Percentiles rank a stretch among this genome's conserved stretches.
Conservation (phyloP, 2,888 invertebrate genomes). For the Diaphora mendica region DNA sequence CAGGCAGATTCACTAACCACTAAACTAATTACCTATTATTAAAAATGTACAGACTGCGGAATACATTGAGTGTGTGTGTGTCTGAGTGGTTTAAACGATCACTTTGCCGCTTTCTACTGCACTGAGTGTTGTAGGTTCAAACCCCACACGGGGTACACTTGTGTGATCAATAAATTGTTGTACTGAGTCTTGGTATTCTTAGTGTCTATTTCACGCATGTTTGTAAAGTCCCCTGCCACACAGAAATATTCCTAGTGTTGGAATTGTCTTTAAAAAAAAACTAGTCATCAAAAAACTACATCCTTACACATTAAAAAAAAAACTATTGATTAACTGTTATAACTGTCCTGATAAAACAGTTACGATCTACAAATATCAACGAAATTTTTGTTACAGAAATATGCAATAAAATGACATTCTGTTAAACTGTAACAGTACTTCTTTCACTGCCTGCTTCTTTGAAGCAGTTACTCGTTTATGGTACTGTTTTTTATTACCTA, state of each 20-base stretch:
- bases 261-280: no score
- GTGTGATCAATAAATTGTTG: no score
- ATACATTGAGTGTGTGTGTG: no score
- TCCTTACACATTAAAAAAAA: background rate
- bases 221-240: no score
- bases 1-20: background rate
- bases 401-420: constrained; percentile 47
- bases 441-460: constrained; percentile 42
- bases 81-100: no score
- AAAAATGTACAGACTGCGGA: no score
- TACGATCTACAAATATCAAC: constrained; percentile 22
- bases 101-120: no score
- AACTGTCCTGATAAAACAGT: constrained; percentile 4
- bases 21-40: background rate
- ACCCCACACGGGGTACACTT: no score
- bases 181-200: no score
- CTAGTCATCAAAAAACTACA: background rate
- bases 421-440: constrained; percentile 48
- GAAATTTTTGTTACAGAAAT: constrained; percentile 36
- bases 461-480: constrained; percentile 54
- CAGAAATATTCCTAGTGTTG: no score
- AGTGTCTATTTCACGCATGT: no score
- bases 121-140: no score
- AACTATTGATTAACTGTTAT: background rate
- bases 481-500: constrained; percentile 61